Conservation (phyloP, 2,113 vertebrate genomes). For the Limanda limanda region DNA sequence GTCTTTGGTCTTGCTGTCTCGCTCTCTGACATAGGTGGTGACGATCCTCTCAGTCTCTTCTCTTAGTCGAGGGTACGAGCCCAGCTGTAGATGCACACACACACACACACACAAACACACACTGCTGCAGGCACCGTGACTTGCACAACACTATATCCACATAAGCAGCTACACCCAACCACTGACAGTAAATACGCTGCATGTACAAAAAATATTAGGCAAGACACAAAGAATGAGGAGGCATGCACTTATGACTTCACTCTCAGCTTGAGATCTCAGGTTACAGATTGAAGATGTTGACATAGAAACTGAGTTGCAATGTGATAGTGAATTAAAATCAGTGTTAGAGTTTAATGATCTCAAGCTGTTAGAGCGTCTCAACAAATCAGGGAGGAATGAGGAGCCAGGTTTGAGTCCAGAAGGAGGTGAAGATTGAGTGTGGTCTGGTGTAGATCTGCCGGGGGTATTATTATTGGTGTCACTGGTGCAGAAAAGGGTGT, state of each 20-base stretch:
- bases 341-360: neutral
- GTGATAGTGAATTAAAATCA: neutral
- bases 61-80: constrained; percentile 90
- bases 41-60: constrained; percentile 97
- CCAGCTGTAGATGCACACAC: constrained; percentile 81
- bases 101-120: constrained; percentile 10
- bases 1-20: constrained; percentile 95
- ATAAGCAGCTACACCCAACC: neutral
- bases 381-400: constrained; percentile 23
- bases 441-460: neutral
- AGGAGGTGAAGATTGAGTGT: neutral
- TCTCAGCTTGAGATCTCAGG: constrained; percentile 45
- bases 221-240: neutral
- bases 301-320: neutral
- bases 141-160: constrained; percentile 26
- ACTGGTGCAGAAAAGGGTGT: constrained; percentile 12
- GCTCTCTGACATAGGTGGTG: constrained; percentile 91
- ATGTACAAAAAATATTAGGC: constrained; percentile 5
- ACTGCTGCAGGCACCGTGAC: constrained; percentile 58
- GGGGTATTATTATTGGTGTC: constrained; percentile 7
- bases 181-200: neutral
- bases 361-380: constrained; percentile 32
- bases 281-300: neutral
- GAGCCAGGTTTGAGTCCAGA: constrained; percentile 26
- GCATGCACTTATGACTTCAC: constrained; percentile 41